Evolutionary conservation across 2,797 vertebrate genomes (phyloP).

Genomic region (Paramormyrops hopkinsi): DNA sequence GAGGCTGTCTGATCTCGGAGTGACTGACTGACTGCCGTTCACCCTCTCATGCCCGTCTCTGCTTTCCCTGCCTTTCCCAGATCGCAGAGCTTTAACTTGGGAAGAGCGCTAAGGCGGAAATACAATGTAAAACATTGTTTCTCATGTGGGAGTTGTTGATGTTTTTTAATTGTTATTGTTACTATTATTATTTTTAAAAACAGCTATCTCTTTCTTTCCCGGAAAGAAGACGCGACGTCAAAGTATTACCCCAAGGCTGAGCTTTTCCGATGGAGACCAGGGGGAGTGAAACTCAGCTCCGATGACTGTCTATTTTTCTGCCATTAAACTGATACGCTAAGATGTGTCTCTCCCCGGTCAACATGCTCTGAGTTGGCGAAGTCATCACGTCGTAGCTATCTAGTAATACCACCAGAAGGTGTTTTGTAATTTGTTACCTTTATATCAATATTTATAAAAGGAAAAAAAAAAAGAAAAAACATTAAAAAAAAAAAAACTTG

Average conservation of each 20-base stretch:
- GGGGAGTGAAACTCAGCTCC: constrained; percentile 57
- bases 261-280: constrained; percentile 42
- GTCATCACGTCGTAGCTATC: background rate
- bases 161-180: constrained; percentile 31
- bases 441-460: background rate
- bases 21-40: constrained; percentile 38
- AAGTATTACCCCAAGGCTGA: constrained; percentile 24
- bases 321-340: constrained; percentile 44
- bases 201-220: background rate
- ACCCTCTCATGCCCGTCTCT: constrained; percentile 50
- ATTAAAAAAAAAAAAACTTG: background rate
- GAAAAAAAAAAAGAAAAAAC: background rate
- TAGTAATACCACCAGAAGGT: background rate
- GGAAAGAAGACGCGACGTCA: constrained; percentile 34
- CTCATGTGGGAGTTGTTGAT: constrained; percentile 43
- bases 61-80: constrained; percentile 36
- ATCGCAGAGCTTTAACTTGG: constrained; percentile 36
- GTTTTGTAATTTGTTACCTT: background rate
- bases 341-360: constrained; percentile 30
- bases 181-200: background rate
- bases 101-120: constrained; percentile 37
- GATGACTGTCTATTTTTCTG: constrained; percentile 38
- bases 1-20: constrained; percentile 62
- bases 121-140: constrained; percentile 47
- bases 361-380: constrained; percentile 46